Evolutionary conservation across 2,888 invertebrate genomes (phyloP).

Genomic region (Mamestra brassicae): DNA sequence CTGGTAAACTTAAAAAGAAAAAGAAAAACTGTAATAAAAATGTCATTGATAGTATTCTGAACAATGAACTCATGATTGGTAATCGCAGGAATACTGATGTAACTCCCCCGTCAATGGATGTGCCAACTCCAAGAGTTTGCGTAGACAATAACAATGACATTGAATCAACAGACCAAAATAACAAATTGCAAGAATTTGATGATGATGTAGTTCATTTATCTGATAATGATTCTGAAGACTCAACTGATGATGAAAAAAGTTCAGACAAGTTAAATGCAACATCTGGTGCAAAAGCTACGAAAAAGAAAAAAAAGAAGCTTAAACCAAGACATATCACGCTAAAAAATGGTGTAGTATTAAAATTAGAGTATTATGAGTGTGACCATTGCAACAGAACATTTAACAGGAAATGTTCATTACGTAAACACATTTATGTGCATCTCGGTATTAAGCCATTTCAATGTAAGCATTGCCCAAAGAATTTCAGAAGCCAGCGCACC

Average conservation of each 20-base stretch:
- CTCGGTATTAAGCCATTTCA: constrained; percentile 92
- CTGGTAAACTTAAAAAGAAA: constrained; percentile 73
- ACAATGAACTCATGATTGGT: constrained; percentile 81
- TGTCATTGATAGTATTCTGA: constrained; percentile 80
- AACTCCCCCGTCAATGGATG: background rate
- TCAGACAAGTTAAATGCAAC: constrained; percentile 10
- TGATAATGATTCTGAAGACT: constrained; percentile 10
- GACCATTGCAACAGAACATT: constrained; percentile 92
- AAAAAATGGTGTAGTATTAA: constrained; percentile 73
- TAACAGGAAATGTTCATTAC: constrained; percentile 92
- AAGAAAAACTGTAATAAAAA: constrained; percentile 74
- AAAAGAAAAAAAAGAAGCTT: constrained; percentile 44
- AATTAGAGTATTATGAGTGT: constrained; percentile 84
- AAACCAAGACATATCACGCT: constrained; percentile 68
- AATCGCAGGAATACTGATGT: constrained; percentile 53
- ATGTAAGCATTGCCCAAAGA: constrained; percentile 92
- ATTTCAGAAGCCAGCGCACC: constrained; percentile 92
- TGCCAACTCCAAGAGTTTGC: constrained; percentile 26
- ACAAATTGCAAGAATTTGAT: constrained; percentile 40
- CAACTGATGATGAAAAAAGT: background rate
- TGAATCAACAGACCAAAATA: constrained; percentile 80
- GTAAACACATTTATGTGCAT: constrained; percentile 93
- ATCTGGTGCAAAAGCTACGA: constrained; percentile 10
- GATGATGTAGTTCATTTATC: constrained; percentile 44
- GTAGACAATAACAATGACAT: constrained; percentile 88